Percentiles rank a stretch among this genome's conserved stretches.
These are phyloP conservation scores for Brachionus rotundiformis DNA, from an alignment of 1,140 invertebrate genomes.

Conservation along the genomic window DNA sequence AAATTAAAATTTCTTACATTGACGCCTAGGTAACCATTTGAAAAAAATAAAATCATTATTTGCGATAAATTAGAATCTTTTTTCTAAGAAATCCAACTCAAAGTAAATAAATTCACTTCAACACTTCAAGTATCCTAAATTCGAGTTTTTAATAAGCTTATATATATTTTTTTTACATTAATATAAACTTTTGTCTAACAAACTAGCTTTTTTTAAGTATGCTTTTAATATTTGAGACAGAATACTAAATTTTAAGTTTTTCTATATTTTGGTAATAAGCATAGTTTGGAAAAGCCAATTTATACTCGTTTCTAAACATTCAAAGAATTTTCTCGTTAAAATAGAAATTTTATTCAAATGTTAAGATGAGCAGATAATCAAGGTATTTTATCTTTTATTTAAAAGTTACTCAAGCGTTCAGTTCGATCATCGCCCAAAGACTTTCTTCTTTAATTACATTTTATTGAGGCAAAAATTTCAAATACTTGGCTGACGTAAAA, in stretches of 20 bases:
- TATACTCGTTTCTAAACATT: not conserved
- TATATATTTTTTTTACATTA: not conserved
- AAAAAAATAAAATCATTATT: not conserved
- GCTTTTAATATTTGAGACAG: too few relatives aligned
- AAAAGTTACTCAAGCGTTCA: not conserved
- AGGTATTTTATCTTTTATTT: constrained; percentile 1
- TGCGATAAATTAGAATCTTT: not conserved
- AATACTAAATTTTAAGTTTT: too few relatives aligned
- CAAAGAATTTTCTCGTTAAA: not conserved
- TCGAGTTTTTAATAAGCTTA: not conserved
- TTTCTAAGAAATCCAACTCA: not conserved
- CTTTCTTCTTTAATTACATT: not conserved
- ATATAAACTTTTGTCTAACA: not conserved
- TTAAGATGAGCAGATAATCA: not conserved
- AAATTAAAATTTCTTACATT: not conserved
- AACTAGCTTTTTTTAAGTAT: not conserved
- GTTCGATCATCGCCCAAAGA: not conserved
- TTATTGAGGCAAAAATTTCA: not conserved
- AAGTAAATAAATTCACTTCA: not conserved
- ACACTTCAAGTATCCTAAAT: not conserved
- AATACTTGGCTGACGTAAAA: not conserved
- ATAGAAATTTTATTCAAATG: not conserved
- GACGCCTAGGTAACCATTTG: not conserved
- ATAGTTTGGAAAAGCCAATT: too few relatives aligned
- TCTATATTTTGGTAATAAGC: too few relatives aligned